Base-by-base conservation (phyloP, 2,888 invertebrate genomes). In the Dasypolia templi region DNA sequence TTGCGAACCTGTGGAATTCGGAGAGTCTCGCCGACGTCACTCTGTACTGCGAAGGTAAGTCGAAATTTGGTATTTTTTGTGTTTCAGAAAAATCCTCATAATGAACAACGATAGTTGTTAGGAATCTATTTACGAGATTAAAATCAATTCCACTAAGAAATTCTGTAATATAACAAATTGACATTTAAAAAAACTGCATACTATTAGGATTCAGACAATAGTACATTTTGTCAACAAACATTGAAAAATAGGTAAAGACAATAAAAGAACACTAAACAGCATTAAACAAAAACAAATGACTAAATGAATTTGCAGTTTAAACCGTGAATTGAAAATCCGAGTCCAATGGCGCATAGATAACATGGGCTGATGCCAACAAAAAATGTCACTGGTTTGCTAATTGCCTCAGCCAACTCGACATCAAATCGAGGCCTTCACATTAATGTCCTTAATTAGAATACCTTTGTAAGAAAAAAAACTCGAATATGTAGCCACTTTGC, bases 1-100 rank as follows among this genome's bases (percentile, higher is more conserved):
- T 98, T 96, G 98, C 98, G 93, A 98, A 98, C 96, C 97, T 99
- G 93, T 98, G 98, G 97, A 98, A 98, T 97, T 98, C 98, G 93
- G 98, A 99, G 97, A 98, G 98, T 94, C 97, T 99, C 92, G 98
- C 98, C 90, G 99, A 99, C 97, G 98, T 99, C 94, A 99, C 98
- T 92, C 97, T 99, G 90, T 99, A 98, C 96, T 99, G 99, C 97
- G 98, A 98, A 97, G 98, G 99, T 98, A 95, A 97, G 97, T 97
- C 29, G n/a, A 66, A 49, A 70, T 14, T 12, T 35, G 11, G 1
- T 3, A n/a, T 42, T 42, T 3, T 35, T n/a, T 29, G 14, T n/a
- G 19, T 46, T 51, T 29, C 22, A 58, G 6, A 29, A 29, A 44
- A 29, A 32, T 3, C 26, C 11, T 46, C 26, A 26, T 46, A 17